A percentile compares a stretch with the other conserved stretches of the same genome.
Evolutionary conservation across 1,140 invertebrate genomes (phyloP).

Genomic region (Chrysomallon squamiferum): DNA sequence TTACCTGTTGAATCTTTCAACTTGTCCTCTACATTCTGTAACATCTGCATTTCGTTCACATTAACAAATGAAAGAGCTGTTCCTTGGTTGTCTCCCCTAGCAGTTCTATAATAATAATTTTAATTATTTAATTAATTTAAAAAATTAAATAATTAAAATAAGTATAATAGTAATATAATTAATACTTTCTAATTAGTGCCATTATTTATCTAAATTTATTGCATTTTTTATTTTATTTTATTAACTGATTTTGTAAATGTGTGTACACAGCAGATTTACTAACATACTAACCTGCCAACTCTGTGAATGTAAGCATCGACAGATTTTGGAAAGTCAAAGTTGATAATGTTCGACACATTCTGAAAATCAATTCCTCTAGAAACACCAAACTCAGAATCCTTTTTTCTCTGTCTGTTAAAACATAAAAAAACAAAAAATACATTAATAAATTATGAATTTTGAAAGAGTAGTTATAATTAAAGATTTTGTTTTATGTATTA

Average conservation of each 20-base stretch:
- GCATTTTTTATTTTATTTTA: too few species aligned
- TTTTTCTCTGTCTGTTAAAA: slow-evolving; percentile 53
- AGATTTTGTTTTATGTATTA: too few species aligned
- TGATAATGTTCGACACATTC: slow-evolving; percentile 95
- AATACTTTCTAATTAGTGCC: neutral
- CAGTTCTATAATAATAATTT: slow-evolving; percentile 72
- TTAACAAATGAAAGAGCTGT: slow-evolving; percentile 94
- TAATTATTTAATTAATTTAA: too few species aligned
- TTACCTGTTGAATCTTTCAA: slow-evolving; percentile 62
- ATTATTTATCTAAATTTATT: neutral
- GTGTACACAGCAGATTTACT: too few species aligned
- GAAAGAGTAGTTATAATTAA: too few species aligned
- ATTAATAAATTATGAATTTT: too few species aligned
- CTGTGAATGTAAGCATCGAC: slow-evolving; percentile 91
- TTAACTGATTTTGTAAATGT: too few species aligned
- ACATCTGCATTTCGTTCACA: slow-evolving; percentile 77
- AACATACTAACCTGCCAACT: slow-evolving; percentile 74
- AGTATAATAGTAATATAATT: neutral
- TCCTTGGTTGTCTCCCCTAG: slow-evolving; percentile 90
- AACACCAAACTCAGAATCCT: slow-evolving; percentile 93
- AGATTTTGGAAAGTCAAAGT: slow-evolving; percentile 95
- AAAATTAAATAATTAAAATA: too few species aligned
- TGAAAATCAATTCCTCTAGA: slow-evolving; percentile 98
- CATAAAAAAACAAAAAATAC: too few species aligned
- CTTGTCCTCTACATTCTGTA: slow-evolving; percentile 80